phyloP scores from a whole-genome alignment of 1,140 invertebrate species.

The Papilio glaucus region DNA sequence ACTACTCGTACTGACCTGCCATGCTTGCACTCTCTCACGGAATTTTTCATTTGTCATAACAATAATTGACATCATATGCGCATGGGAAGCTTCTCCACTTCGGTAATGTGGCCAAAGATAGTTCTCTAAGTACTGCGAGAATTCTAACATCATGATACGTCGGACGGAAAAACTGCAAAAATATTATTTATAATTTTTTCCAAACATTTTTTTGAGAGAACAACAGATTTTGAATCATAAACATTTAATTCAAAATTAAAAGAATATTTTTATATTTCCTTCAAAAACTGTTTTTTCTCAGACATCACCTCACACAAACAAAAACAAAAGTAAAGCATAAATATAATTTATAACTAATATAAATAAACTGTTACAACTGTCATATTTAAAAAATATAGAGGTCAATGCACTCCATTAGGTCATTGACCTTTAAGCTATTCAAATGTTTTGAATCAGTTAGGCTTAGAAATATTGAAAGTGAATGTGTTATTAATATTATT shows the following conservation, averaged over 20 bases:
- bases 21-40: slow-evolving; percentile 97
- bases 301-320: not conserved
- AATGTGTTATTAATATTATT: slow-evolving; percentile 45
- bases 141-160: slow-evolving; percentile 97
- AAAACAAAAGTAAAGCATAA: not conserved
- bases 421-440: slow-evolving; percentile 64
- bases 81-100: slow-evolving; percentile 86
- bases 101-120: slow-evolving; percentile 98
- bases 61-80: slow-evolving; percentile 97
- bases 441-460: slow-evolving; percentile 70
- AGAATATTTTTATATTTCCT: not conserved
- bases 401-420: slow-evolving; percentile 73
- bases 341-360: not conserved
- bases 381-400: slow-evolving; percentile 65
- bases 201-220: no score
- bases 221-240: no score
- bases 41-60: slow-evolving; percentile 99
- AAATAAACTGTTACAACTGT: slow-evolving; percentile 42
- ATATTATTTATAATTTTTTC: slow-evolving; percentile 9
- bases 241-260: no score
- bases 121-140: slow-evolving; percentile 98
- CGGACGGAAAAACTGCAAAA: slow-evolving; percentile 90
- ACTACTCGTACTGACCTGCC: slow-evolving; percentile 87
- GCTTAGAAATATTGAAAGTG: slow-evolving; percentile 56
- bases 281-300: not conserved